Evolutionary conservation across 2,797 vertebrate species (phyloP).

Genomic region (Erethizon dorsatum): DNA sequence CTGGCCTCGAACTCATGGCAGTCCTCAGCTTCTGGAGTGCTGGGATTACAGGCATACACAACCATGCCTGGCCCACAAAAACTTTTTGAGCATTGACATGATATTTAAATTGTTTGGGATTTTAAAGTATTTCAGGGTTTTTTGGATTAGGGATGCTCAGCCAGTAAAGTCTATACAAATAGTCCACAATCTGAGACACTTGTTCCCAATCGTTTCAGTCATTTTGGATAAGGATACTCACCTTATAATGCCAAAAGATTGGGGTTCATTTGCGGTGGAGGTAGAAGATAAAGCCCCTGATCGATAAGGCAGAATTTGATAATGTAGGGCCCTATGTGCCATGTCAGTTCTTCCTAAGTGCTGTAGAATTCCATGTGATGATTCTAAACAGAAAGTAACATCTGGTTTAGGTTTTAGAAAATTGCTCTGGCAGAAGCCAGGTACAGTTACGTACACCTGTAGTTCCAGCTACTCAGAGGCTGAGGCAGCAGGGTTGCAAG

Average conservation of each 20-base stretch:
- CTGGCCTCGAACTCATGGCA: background rate
- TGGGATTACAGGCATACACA: background rate
- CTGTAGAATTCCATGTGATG: background rate
- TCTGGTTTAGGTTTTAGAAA: slow-evolving; percentile 16
- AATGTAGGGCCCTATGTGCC: background rate
- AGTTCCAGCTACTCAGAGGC: background rate
- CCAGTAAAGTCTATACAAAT: background rate
- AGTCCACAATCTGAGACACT: background rate
- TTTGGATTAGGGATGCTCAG: background rate
- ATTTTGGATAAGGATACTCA: background rate
- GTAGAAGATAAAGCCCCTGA: background rate
- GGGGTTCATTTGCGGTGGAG: background rate
- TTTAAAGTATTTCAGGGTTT: background rate
- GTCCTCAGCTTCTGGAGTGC: background rate
- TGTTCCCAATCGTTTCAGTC: background rate
- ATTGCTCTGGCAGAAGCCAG: background rate
- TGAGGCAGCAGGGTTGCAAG: background rate
- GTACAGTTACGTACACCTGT: background rate
- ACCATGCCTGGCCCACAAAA: background rate
- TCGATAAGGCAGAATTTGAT: background rate
- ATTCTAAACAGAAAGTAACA: background rate
- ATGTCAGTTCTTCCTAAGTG: background rate
- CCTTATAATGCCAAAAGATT: background rate
- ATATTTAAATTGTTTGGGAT: background rate
- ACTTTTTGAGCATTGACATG: background rate